Evolutionary conservation across 2,888 invertebrate species (phyloP).

Genomic region (Orchestes rusci): DNA sequence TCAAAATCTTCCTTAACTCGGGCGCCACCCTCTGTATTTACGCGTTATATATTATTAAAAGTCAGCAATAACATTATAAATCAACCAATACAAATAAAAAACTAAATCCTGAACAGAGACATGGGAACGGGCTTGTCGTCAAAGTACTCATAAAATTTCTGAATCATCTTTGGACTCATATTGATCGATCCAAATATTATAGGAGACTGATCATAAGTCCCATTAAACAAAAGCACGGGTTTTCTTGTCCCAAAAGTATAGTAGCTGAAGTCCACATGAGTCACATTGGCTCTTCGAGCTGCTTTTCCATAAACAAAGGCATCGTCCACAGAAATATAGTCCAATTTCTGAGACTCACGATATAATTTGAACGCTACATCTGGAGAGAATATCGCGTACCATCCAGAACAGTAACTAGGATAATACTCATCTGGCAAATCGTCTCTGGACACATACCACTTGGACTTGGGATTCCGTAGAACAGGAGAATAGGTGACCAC

Average conservation of each 20-base stretch:
- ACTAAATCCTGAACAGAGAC: no score
- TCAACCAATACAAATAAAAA: no score
- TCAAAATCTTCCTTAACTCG: no score
- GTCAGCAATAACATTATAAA: no score
- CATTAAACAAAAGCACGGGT: constrained; percentile 8
- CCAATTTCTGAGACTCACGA: constrained; percentile 48
- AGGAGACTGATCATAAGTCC: constrained; percentile 7
- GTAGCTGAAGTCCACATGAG: constrained; percentile 8
- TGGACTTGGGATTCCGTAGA: constrained; percentile 54
- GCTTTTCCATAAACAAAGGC: constrained; percentile 17
- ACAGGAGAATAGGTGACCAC: constrained; percentile 33
- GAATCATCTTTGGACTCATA: constrained; percentile 9
- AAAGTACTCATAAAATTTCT: constrained; percentile 13
- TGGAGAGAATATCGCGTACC: constrained; percentile 53
- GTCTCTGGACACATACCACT: constrained; percentile 65
- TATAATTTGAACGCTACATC: constrained; percentile 48
- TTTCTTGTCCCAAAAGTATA: constrained; percentile 9
- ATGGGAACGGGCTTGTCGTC: constrained; percentile 7
- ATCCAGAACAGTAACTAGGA: constrained; percentile 71
- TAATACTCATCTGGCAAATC: constrained; percentile 59
- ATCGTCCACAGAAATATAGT: constrained; percentile 69
- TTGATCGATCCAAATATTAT: constrained; percentile 13
- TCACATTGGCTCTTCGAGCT: constrained; percentile 1
- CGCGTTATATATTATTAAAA: no score
- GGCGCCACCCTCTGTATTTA: no score